Base-by-base conservation (phyloP, 1,140 invertebrate species). In the Bilobella aurantiaca region DNA sequence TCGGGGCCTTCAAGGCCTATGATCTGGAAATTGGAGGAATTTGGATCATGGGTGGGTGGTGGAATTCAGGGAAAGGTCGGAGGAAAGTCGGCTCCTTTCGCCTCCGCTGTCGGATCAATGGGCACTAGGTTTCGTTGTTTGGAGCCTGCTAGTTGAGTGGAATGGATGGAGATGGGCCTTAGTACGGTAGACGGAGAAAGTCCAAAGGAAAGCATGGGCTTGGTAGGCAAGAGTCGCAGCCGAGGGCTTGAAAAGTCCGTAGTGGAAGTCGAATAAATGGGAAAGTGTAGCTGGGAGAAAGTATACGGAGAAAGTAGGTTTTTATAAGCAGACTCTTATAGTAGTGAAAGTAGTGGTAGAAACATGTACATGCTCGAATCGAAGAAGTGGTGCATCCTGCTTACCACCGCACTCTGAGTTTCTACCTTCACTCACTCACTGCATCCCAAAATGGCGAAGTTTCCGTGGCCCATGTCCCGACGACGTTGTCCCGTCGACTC, bases 371-470 rank as follows among this genome's bases (percentile, higher is more conserved):
- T 59, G 21, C 37, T 62, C 32, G 64, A 49, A 46, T 69, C 65
- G 65, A 65, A 63, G 67, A 65, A 66, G 60, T 72, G 70, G 66
- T 71, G 70, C 70, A 71, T 71, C 70, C 67, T 72, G 64, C 68
- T 64, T 72, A 65, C 67, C 67, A 65, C 64, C 67, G 64, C 62
- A 71, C 67, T 71, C 64, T 65, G 67, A 5, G 5, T 56, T 56
- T 25, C 49, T 25, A 56, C 49, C 49, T 14, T 29, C 21, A 31
- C 49, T 53, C 57, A 58, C 57, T 58, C 57, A 58, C 57, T 58
- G 28, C 57, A 72, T 69, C 67, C 65, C 70, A 72, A 69, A 72
- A 72, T 69, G 70, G 70, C 70, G 70, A 72, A 69, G 67, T 66
- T 42, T 49, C 58, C 67, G 64, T 65, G 68, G 60, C 62, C 68